Percentiles rank a stretch among this genome's conserved stretches.
phyloP scores from a whole-genome alignment of 2,113 vertebrate genomes.

The Lycaon pictus region DNA sequence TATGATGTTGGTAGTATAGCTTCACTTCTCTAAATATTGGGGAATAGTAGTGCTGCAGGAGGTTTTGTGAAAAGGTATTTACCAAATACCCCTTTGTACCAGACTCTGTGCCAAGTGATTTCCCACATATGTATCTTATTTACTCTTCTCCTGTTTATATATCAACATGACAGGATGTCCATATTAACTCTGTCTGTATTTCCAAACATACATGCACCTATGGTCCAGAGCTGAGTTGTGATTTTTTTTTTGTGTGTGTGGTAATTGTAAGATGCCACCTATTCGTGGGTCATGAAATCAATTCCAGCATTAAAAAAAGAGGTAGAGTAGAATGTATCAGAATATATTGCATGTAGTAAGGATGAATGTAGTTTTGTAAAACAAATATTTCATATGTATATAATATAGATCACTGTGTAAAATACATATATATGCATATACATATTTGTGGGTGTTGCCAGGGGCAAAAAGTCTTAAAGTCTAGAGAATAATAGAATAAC shows the following conservation, averaged over 20 bases:
- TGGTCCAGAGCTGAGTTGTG: not conserved
- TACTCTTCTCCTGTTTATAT: conserved; percentile 18
- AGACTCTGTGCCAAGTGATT: conserved; percentile 7
- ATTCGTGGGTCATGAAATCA: not conserved
- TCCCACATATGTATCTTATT: not conserved
- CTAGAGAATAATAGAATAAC: conserved; percentile 12
- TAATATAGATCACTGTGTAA: not conserved
- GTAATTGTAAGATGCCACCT: not conserved
- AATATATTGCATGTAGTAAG: not conserved
- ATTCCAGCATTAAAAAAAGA: conserved; percentile 12
- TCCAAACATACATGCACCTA: not conserved
- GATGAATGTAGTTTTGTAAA: conserved; percentile 21
- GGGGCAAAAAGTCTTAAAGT: not conserved
- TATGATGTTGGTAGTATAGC: not conserved
- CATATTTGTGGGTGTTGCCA: not conserved
- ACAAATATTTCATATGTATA: not conserved
- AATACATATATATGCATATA: not conserved
- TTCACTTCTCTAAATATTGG: not conserved
- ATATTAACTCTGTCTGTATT: not conserved
- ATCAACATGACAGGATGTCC: not conserved
- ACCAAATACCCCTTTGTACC: not conserved
- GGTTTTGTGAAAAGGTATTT: not conserved
- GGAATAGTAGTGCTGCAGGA: not conserved
- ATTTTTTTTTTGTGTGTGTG: not conserved
- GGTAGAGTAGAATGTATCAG: not conserved